Percentiles rank a stretch among this genome's conserved stretches.
Evolutionary conservation across 2,888 invertebrate genomes (phyloP).

Genomic region (Tillus elongatus): DNA sequence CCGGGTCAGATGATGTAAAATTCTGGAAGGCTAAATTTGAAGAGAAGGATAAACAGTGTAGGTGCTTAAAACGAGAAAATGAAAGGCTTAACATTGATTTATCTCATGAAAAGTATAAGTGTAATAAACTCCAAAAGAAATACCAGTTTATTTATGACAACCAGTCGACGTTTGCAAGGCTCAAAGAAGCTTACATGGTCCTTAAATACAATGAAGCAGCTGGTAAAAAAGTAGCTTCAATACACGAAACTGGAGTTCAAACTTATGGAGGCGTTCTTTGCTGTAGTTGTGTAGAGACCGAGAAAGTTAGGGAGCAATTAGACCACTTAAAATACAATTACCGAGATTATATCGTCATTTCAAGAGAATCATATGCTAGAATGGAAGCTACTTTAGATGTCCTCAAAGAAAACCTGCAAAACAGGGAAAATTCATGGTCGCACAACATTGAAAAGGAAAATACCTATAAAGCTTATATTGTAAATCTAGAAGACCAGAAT

Average conservation of each 20-base stretch:
- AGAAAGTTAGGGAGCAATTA: slow-evolving; percentile 26
- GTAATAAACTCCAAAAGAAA: slow-evolving; percentile 30
- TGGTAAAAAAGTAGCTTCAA: slow-evolving; percentile 30
- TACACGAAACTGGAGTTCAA: slow-evolving; percentile 30
- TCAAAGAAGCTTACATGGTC: slow-evolving; percentile 33
- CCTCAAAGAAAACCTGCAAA: slow-evolving; percentile 28
- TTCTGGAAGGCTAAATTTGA: no score
- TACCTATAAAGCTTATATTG: slow-evolving; percentile 23
- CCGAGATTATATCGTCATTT: slow-evolving; percentile 13
- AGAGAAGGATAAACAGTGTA: no score
- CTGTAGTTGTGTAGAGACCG: slow-evolving; percentile 26
- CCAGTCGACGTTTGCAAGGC: slow-evolving; percentile 31
- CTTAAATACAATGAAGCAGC: slow-evolving; percentile 34
- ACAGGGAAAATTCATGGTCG: slow-evolving; percentile 28
- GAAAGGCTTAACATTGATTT: no score
- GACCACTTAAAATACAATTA: slow-evolving; percentile 21
- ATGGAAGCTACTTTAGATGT: slow-evolving; percentile 27
- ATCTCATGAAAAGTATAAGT: slow-evolving; percentile 25
- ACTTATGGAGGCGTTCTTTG: slow-evolving; percentile 32
- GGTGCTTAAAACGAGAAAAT: no score
- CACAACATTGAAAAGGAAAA: slow-evolving; percentile 24
- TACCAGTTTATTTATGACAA: slow-evolving; percentile 34
- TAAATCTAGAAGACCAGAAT: slow-evolving; percentile 26
- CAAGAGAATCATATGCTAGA: slow-evolving; percentile 9
- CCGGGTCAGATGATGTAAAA: no score